Evolutionary conservation across 2,888 invertebrate genomes (phyloP), one percentile per base, ranked within the genome.

Genomic region (Epistrophe grossulariae): DNA sequence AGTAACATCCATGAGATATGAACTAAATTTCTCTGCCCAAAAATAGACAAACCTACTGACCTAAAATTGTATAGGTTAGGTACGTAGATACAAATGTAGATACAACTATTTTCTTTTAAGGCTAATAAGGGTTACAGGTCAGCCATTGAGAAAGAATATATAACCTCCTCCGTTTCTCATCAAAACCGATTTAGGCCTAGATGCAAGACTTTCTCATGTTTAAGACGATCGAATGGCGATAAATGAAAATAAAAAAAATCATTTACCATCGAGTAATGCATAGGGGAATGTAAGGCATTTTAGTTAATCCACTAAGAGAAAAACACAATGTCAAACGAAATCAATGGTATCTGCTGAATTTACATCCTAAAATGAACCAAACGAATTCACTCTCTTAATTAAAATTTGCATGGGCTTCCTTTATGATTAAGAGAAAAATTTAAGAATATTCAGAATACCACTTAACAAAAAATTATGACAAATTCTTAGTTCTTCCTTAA

Each of bases 101-200:
- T 45, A 59, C 70, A 66, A 13, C 38, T 50, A 15, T 38, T 52
- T 62, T 13, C 31, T 52, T n/a, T 60, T 66, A n/a, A 45, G 57
- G 50, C 50, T 76, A 76, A 84, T 79, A 76, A 79, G 64, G 84
- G 71, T 76, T 71, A 62, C 76, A 76, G 66, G 70, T 38, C 11
- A 77, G 57, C 35, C 71, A 68, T 55, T 60, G 60, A 55, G 62
- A 55, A 60, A 57, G 35, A 78, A 70, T 55, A 70, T 55, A 52
- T 24, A 19, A 19, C 48, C 60, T 57, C 17, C 4, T 43, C 35
- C 40, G 13, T n/a, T 48, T 52, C 45, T 57, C 71, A 82, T 82
- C 82, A 66, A 77, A 64, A 71, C 48, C 70, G 62, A 79, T 84
- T 79, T 79, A 79, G 79, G 64, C 59, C 60, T 73, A 60, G 4